A percentile compares a stretch with the other conserved stretches of the same genome.
These are phyloP conservation scores for Centruroides sculpturatus DNA, from an alignment of 1,140 invertebrate species.

Conservation along the genomic window DNA sequence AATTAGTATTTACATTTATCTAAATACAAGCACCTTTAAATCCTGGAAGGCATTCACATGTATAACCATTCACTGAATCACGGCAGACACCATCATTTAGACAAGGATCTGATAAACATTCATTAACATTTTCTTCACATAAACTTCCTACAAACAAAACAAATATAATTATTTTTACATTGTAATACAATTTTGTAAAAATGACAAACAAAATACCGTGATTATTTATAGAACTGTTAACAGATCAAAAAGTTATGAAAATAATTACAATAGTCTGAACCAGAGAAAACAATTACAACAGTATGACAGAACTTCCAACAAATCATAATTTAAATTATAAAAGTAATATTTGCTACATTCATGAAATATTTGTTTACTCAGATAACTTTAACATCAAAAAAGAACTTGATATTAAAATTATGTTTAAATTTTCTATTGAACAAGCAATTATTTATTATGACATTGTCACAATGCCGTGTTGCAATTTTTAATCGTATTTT, in stretches of 20 bases:
- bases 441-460: too few species aligned
- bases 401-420: too few species aligned
- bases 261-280: background rate
- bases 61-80: conserved; percentile 78
- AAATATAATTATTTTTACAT: background rate
- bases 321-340: too few species aligned
- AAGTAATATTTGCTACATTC: too few species aligned
- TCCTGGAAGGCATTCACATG: conserved; percentile 81
- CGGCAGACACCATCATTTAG: conserved; percentile 79
- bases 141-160: conserved; percentile 41
- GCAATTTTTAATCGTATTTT: too few species aligned
- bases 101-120: conserved; percentile 87
- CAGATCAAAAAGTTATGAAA: background rate
- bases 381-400: too few species aligned
- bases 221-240: conserved; percentile 26
- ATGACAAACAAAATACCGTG: background rate
- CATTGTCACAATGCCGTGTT: too few species aligned
- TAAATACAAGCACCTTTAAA: conserved; percentile 45
- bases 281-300: background rate
- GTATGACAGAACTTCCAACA: background rate
- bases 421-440: too few species aligned
- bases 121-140: conserved; percentile 87
- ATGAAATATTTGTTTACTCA: too few species aligned
- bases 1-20: too few species aligned
- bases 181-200: background rate